These are phyloP conservation scores for Dreissena polymorpha DNA, from an alignment of 1,140 invertebrate species.

Conservation along the genomic window DNA sequence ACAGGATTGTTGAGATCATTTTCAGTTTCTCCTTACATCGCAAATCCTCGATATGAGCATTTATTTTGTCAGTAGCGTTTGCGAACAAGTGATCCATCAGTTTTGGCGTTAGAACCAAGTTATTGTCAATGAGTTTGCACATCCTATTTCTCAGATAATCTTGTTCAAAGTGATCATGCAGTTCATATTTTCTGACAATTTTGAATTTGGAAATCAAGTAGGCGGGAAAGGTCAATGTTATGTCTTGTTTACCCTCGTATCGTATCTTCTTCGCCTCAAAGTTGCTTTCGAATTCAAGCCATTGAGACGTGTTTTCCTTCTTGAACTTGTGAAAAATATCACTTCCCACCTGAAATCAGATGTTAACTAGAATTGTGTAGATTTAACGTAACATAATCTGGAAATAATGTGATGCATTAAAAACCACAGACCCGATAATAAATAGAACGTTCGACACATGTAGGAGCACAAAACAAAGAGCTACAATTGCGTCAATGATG, in stretches of 20 bases:
- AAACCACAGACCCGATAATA: no score
- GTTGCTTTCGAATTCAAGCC: conserved; percentile 15
- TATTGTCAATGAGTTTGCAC: conserved; percentile 9
- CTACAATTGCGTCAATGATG: no score
- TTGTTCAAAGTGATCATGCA: conserved; percentile 1
- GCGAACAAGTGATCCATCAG: conserved; percentile 19
- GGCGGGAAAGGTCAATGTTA: neutral
- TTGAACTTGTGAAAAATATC: conserved; percentile 1
- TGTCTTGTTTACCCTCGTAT: neutral
- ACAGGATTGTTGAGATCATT: conserved; percentile 14
- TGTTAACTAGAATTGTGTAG: no score
- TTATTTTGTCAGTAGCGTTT: conserved; percentile 1
- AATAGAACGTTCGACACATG: no score
- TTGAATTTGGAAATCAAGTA: conserved; percentile 9
- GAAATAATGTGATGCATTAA: no score
- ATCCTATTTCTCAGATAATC: conserved; percentile 4
- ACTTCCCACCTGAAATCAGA: neutral
- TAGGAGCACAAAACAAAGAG: no score
- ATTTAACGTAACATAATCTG: no score
- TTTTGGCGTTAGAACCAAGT: neutral
- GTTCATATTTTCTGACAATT: neutral
- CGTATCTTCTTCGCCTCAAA: conserved; percentile 24
- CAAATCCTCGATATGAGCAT: conserved; percentile 13
- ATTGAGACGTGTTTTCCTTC: neutral
- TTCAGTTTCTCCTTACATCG: neutral